Conservation (phyloP, 2,797 vertebrate species). For the Intellagama lesueurii region DNA sequence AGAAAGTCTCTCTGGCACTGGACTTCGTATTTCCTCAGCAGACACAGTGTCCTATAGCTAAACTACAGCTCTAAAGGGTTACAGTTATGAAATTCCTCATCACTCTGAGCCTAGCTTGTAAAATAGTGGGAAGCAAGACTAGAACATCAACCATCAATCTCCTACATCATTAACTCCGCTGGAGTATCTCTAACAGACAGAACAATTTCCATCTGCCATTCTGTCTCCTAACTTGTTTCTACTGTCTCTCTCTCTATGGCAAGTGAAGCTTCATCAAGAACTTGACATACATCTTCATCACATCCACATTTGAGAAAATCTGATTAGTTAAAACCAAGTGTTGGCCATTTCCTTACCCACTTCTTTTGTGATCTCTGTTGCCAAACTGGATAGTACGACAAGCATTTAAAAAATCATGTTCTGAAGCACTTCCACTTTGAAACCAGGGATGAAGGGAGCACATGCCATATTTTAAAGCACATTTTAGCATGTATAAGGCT, state of each 20-base stretch:
- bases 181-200: neutral
- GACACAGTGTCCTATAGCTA: neutral
- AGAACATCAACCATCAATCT: neutral
- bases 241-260: neutral
- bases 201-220: neutral
- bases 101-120: neutral
- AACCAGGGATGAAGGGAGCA: neutral
- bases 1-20: neutral
- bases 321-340: neutral
- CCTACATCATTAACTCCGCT: neutral
- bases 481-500: neutral
- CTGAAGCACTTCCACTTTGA: neutral
- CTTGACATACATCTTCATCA: neutral
- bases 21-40: conserved; percentile 1
- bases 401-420: neutral
- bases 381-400: neutral
- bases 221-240: too few species aligned
- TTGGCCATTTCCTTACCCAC: neutral
- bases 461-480: neutral
- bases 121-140: neutral
- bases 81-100: neutral
- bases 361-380: neutral
- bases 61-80: neutral
- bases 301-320: neutral
- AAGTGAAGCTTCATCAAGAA: neutral